Base-by-base conservation (phyloP, 2,113 vertebrate species). In the Nansenia antarctica region DNA sequence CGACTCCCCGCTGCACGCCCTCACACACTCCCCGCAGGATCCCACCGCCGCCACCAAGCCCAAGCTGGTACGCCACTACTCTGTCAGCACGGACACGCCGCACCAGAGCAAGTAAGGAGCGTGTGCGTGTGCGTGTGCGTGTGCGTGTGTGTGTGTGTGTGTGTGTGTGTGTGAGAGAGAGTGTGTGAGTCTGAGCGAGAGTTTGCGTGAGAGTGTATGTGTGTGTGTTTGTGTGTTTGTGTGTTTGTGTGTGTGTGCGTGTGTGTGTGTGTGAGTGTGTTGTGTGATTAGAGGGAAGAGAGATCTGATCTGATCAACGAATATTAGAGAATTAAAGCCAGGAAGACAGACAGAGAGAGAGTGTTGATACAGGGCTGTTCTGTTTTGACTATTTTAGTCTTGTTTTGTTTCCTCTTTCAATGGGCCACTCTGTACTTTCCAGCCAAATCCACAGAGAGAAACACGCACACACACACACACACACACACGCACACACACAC, bases 41-140 rank as follows among this genome's bases (percentile, higher is more conserved):
- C 90, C 88, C 0, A 86, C 92, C 0, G 84, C 91, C n/a, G 72
- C 91, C 78, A 82, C 86, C 8, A 97, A 96, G 57, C 94, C 94
- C 78, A 99, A 95, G 77, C 95, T 99, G 49, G 91, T 93, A 86
- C 95, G 97, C 82, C 95, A 98, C 87, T 97, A 98, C 93, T 99
- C 97, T 1, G 94, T 98, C 93, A 96, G 96, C 94, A 96, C 96
- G 42, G 96, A 98, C 90, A 94, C 91, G 3, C 95, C 97, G 69
- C 94, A 94, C 57, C 93, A 94, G 74, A 94, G 85, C 93, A 96
- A 94, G 94, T 96, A 92, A 93, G 94, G 66, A 45, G 0, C 3
- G 42, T 63, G 12, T 31, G 35, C 31, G 22, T 59, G 6, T 1
- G 14, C 27, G 30, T 52, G 35, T 63, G 47, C 69, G 42, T 57